These are phyloP conservation scores for Charina bottae DNA, from an alignment of 2,113 vertebrate species.

Conservation along the genomic window DNA sequence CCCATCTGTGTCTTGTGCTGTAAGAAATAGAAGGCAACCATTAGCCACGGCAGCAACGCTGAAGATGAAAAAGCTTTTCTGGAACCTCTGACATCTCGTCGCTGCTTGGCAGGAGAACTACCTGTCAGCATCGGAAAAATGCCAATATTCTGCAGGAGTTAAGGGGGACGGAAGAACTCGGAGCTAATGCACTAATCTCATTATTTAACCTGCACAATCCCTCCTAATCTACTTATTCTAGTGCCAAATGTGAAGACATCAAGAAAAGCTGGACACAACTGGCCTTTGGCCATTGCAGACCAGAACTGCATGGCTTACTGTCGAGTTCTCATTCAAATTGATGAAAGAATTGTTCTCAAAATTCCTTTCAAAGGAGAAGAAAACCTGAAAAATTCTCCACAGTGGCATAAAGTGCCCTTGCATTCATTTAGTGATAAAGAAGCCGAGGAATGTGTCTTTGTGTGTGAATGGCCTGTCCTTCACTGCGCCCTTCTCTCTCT, in stretches of 20 bases:
- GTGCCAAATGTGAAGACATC: neutral
- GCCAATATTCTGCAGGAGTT: constrained; percentile 8
- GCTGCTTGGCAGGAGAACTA: neutral
- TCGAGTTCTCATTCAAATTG: neutral
- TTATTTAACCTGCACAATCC: constrained; percentile 1
- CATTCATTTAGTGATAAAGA: too few species aligned
- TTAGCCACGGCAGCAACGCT: neutral
- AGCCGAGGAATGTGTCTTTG: too few species aligned
- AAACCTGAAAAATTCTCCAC: neutral
- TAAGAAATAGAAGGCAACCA: neutral
- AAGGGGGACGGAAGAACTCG: neutral
- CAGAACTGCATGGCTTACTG: neutral
- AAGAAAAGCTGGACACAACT: neutral
- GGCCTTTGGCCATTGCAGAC: neutral
- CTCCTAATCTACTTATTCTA: constrained; percentile 1
- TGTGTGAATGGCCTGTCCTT: neutral
- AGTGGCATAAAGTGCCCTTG: neutral
- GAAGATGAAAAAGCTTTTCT: neutral
- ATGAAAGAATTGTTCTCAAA: neutral
- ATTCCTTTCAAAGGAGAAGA: neutral
- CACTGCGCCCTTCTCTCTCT: neutral
- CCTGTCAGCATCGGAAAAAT: neutral
- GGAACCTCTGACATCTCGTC: neutral
- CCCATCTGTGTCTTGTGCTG: neutral
- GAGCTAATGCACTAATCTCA: constrained; percentile 11